phyloP scores from a whole-genome alignment of 2,888 invertebrate species.

The Drymonia ruficornis region DNA sequence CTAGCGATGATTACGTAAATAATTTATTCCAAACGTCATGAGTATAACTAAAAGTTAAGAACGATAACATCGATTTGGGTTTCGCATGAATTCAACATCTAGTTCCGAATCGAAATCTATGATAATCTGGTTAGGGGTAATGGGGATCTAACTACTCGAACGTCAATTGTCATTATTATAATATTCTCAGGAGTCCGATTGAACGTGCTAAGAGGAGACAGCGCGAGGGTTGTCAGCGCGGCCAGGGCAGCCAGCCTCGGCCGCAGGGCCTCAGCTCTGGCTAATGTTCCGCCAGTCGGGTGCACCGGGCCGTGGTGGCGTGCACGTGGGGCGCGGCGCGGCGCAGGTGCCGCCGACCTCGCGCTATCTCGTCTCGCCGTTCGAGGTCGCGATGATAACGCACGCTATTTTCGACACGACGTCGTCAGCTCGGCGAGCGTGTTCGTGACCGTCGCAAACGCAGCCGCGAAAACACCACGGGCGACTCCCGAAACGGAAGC shows the following conservation, averaged over 20 bases:
- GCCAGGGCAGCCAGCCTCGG: slow-evolving; percentile 18
- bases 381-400: slow-evolving; percentile 82
- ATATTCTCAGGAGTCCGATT: slow-evolving; percentile 20
- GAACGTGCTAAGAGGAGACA: slow-evolving; percentile 24
- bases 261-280: slow-evolving; percentile 32
- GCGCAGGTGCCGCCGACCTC: slow-evolving; percentile 80
- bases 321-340: slow-evolving; percentile 72
- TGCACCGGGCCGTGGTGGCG: slow-evolving; percentile 56
- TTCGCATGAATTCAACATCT: neutral
- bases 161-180: slow-evolving; percentile 27
- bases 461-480: slow-evolving; percentile 63
- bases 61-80: neutral
- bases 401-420: slow-evolving; percentile 74
- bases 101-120: slow-evolving; percentile 13
- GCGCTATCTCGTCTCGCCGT: slow-evolving; percentile 79
- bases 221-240: slow-evolving; percentile 22
- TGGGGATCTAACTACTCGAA: slow-evolving; percentile 19
- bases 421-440: slow-evolving; percentile 56
- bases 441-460: slow-evolving; percentile 74
- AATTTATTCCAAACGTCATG: slow-evolving; percentile 18
- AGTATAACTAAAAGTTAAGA: neutral
- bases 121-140: slow-evolving; percentile 6
- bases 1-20: slow-evolving; percentile 23
- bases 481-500: slow-evolving; percentile 65
- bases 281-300: slow-evolving; percentile 47